Conservation (phyloP, 2,797 vertebrate genomes). For the Cyprinodon diabolis region DNA sequence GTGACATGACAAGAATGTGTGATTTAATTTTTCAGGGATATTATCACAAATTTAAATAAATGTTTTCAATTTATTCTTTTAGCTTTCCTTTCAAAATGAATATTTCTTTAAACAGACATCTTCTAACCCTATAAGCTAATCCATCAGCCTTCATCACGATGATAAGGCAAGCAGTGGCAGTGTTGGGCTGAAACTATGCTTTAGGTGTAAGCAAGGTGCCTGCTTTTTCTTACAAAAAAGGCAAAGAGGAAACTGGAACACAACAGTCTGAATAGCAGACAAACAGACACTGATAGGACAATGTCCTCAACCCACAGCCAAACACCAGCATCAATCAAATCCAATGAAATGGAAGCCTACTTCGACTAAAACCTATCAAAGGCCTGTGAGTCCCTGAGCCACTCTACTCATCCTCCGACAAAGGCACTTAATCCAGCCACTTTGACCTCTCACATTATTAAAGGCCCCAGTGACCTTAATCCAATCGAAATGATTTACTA, state of each 20-base stretch:
- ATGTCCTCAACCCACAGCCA: slow-evolving; percentile 71
- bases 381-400: slow-evolving; percentile 74
- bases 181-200: slow-evolving; percentile 60
- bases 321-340: slow-evolving; percentile 80
- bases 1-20: slow-evolving; percentile 6
- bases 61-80: not conserved
- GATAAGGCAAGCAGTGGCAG: slow-evolving; percentile 43
- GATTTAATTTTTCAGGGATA: not conserved
- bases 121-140: slow-evolving; percentile 31
- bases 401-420: slow-evolving; percentile 80
- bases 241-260: slow-evolving; percentile 76
- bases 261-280: slow-evolving; percentile 74
- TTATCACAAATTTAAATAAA: not conserved
- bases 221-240: slow-evolving; percentile 65
- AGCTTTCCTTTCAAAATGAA: not conserved
- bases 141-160: slow-evolving; percentile 10
- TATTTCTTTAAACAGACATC: slow-evolving; percentile 7
- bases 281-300: slow-evolving; percentile 78
- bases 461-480: slow-evolving; percentile 94
- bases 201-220: slow-evolving; percentile 51
- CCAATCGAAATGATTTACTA: slow-evolving; percentile 98
- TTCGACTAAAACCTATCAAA: slow-evolving; percentile 82
- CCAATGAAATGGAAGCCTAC: slow-evolving; percentile 79
- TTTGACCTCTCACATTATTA: slow-evolving; percentile 96
- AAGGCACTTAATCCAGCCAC: slow-evolving; percentile 91